Base-by-base conservation (phyloP, 2,888 invertebrate species). In the Microplitis manilae region DNA sequence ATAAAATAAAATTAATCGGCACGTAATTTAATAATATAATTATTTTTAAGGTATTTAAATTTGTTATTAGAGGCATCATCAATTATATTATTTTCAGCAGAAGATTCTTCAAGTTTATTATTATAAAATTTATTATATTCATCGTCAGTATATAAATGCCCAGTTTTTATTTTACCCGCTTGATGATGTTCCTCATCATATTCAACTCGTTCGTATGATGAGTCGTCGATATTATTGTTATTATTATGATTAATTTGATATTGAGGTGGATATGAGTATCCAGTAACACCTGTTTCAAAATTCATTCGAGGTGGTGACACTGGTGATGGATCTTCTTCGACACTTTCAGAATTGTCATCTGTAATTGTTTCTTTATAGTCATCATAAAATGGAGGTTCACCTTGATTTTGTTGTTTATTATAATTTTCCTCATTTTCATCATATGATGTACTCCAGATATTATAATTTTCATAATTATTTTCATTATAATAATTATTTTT, bases 381-480 rank as follows among this genome's bases (percentile, higher is more conserved):
- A 17, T 76, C 77, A 64, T 79, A 78, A 38, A 72, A 79, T 9
- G 81, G 78, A n/a, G 68, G 50, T 9, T 79, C 68, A 39, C 69
- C 62, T 40, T 72, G 77, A 1, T 80, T 75, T 59, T 75, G 68
- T 59, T 70, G 59, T 15, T 65, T 71, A 38, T 69, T 67, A 2
- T 61, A 81, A 20, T 81, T 87, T 0, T 90, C 90, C 70, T 90
- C 88, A 39, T 90, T 87, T 0, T 90, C 90, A 70, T 90, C 88
- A 39, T 90, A 86, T 79, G 91, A 92, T 80, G 91, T 90, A 71
- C 82, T 85, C 83, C 86, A 87, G 1, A 85, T 84, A 61, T 83
- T 87, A 86, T 86, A 87, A 50, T 87, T 81, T 70, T 86, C 85
- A 8, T 83, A 75, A 79, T 91, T 90, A 50, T 50, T 81, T 70